Evolutionary conservation across 2,113 vertebrate species (phyloP).

Genomic region (Galbula dea): DNA sequence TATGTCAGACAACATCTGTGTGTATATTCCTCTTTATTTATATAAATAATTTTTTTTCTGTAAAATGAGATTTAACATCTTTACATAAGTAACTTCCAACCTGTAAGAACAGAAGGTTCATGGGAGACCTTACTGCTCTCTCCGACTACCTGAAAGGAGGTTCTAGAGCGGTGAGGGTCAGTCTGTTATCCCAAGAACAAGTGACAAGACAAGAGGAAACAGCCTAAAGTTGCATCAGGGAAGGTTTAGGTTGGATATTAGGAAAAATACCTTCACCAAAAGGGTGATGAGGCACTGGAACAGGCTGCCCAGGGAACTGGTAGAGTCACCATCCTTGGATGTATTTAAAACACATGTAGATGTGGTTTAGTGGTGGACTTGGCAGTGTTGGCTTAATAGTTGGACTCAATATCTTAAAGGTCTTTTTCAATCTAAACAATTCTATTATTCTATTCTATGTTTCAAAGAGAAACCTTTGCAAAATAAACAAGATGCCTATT

Average conservation of each 20-base stretch:
- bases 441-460: not conserved
- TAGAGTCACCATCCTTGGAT: not conserved
- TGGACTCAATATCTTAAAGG: not conserved
- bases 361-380: not conserved
- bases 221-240: not conserved
- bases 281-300: not conserved
- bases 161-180: accelerated
- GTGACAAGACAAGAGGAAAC: not conserved
- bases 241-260: not conserved
- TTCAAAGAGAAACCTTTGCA: not conserved
- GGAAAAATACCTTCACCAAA: not conserved
- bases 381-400: not conserved
- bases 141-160: not conserved
- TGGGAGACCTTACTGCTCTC: not conserved
- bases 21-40: not conserved
- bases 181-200: not conserved
- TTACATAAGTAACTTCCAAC: not conserved
- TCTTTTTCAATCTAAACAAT: not conserved
- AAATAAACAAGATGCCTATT: not conserved
- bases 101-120: not conserved
- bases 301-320: not conserved
- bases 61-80: not conserved
- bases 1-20: not conserved
- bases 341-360: not conserved
- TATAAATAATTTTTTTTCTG: not conserved